Percentiles rank a stretch among this genome's conserved stretches.
phyloP scores from a whole-genome alignment of 2,888 invertebrate genomes.

The Drosophila incognita region DNA sequence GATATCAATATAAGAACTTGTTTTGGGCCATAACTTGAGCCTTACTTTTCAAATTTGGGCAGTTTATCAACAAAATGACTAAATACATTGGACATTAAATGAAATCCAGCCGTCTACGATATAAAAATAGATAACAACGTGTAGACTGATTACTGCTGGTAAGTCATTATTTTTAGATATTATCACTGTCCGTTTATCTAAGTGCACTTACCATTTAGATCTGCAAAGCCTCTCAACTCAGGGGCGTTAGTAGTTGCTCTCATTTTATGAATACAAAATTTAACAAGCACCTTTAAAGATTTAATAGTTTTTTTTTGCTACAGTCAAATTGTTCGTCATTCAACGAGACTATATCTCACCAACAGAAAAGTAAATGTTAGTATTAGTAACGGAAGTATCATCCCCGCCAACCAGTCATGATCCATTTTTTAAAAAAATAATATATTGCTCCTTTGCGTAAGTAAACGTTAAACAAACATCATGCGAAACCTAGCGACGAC shows the following conservation, averaged over 20 bases:
- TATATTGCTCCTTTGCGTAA: neutral
- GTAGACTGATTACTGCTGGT: slow-evolving; percentile 38
- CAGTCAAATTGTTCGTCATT: neutral
- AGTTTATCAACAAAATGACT: too few species aligned
- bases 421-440: slow-evolving; percentile 2
- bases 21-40: neutral
- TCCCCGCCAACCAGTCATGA: neutral
- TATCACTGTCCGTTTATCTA: slow-evolving; percentile 18
- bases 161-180: slow-evolving; percentile 29
- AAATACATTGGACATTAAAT: slow-evolving; percentile 10
- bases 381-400: neutral
- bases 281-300: slow-evolving; percentile 8
- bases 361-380: neutral
- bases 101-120: slow-evolving; percentile 7
- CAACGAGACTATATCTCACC: neutral
- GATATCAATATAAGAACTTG: neutral
- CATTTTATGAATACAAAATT: neutral
- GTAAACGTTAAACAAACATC: neutral
- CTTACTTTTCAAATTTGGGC: too few species aligned
- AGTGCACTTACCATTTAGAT: slow-evolving; percentile 21
- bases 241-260: neutral
- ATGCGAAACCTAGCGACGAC: neutral
- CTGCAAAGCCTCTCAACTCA: neutral
- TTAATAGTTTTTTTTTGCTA: neutral
- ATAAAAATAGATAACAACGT: neutral